Evolutionary conservation across 2,113 vertebrate genomes (phyloP).

Genomic region (Pelecanoides urinatrix): DNA sequence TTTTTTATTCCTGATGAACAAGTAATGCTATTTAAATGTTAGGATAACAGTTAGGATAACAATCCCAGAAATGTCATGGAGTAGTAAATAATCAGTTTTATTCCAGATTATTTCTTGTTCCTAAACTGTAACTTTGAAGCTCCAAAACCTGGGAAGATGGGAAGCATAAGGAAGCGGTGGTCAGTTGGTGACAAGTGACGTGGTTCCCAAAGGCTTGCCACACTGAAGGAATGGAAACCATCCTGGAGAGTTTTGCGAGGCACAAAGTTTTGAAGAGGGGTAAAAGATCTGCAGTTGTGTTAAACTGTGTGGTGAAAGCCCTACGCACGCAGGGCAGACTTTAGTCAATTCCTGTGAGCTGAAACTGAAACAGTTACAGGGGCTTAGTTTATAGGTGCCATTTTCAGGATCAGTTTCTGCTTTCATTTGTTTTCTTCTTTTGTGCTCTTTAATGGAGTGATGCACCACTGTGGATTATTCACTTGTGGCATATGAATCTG

Average conservation of each 20-base stretch:
- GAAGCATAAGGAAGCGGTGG: neutral
- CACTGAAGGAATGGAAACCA: neutral
- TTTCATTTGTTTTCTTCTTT: neutral
- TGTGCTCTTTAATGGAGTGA: neutral
- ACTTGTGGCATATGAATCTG: neutral
- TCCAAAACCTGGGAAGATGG: neutral
- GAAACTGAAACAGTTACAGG: neutral
- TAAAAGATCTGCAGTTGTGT: neutral
- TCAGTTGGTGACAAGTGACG: neutral
- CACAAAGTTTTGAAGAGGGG: neutral
- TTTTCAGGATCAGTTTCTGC: neutral
- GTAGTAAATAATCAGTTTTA: neutral
- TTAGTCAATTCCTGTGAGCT: neutral
- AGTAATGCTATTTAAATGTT: neutral
- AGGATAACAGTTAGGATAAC: neutral
- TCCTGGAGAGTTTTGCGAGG: neutral
- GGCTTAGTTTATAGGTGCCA: neutral
- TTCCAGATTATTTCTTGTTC: neutral
- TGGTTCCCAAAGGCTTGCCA: neutral
- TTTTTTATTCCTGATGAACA: neutral
- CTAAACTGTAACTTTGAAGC: neutral
- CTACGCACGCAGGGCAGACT: neutral
- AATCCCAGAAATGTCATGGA: neutral
- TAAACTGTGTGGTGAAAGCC: neutral
- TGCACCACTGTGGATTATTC: neutral